Percentiles rank a stretch among this genome's conserved stretches.
Conservation (phyloP, 37 sponge, comb jelly and placozoan species). For the Aplysina aerophoba region DNA sequence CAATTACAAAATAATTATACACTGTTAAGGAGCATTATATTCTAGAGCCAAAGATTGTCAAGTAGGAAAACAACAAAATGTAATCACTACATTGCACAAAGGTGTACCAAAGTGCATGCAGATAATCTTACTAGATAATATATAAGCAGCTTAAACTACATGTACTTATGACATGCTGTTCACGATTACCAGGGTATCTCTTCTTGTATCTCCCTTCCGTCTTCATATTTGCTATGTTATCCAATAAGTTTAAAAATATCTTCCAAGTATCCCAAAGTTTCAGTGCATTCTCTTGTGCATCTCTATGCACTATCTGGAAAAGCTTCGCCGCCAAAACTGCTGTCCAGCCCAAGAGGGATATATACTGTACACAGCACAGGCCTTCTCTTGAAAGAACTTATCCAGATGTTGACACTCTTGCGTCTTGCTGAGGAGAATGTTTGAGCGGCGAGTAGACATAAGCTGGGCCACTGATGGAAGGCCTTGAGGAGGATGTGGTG, state of each 20-base stretch:
- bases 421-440: background rate
- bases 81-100: too few relatives aligned
- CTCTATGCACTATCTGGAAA: background rate
- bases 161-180: background rate
- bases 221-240: background rate
- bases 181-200: background rate
- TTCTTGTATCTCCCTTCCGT: background rate
- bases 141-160: too few relatives aligned
- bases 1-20: too few relatives aligned
- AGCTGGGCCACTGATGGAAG: background rate
- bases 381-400: conserved; percentile 1
- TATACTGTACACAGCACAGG: background rate
- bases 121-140: too few relatives aligned
- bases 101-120: too few relatives aligned
- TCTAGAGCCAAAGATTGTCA: too few relatives aligned
- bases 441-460: background rate
- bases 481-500: background rate
- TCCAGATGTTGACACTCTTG: conserved; percentile 1
- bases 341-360: background rate
- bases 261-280: background rate
- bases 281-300: background rate
- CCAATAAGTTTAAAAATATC: background rate
- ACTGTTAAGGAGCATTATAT: too few relatives aligned
- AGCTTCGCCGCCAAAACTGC: background rate
- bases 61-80: too few relatives aligned